Percentiles rank a stretch among this genome's conserved stretches.
phyloP scores from a whole-genome alignment of 1,140 invertebrate genomes.

The Tachypleus tridentatus region DNA sequence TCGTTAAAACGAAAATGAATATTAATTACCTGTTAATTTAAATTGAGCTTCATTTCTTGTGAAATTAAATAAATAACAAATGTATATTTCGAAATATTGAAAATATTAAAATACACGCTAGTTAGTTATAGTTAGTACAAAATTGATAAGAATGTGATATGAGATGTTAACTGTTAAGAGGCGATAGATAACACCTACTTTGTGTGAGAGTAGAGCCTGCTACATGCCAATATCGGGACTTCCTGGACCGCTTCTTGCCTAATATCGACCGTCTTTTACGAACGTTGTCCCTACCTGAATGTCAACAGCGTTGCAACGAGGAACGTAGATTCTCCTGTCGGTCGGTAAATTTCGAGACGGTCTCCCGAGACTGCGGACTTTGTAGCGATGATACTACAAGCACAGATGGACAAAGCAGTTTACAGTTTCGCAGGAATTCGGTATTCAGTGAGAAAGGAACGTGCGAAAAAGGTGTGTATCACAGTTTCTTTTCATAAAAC shows the following conservation, averaged over 20 bases:
- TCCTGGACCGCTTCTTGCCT: conserved; percentile 34
- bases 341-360: conserved; percentile 30
- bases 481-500: too few relatives aligned
- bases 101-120: too few relatives aligned
- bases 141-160: too few relatives aligned
- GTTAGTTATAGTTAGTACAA: too few relatives aligned
- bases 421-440: conserved; percentile 28
- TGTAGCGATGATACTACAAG: conserved; percentile 37
- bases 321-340: conserved; percentile 39
- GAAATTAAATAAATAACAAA: too few relatives aligned
- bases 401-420: conserved; percentile 13
- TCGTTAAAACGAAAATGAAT: too few relatives aligned
- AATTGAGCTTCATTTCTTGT: too few relatives aligned
- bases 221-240: conserved; percentile 39
- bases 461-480: conserved; percentile 37
- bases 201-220: conserved; percentile 31
- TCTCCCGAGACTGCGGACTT: conserved; percentile 36
- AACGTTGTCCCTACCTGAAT: conserved; percentile 31
- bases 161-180: too few relatives aligned
- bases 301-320: conserved; percentile 35
- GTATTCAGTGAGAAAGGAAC: conserved; percentile 38
- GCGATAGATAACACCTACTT: too few relatives aligned
- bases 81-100: too few relatives aligned
- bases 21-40: too few relatives aligned
- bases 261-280: conserved; percentile 32